A percentile compares a stretch with the other conserved stretches of the same genome.
Evolutionary conservation across 2,888 invertebrate genomes (phyloP).

Genomic region (Ecliptopera silaceata): DNA sequence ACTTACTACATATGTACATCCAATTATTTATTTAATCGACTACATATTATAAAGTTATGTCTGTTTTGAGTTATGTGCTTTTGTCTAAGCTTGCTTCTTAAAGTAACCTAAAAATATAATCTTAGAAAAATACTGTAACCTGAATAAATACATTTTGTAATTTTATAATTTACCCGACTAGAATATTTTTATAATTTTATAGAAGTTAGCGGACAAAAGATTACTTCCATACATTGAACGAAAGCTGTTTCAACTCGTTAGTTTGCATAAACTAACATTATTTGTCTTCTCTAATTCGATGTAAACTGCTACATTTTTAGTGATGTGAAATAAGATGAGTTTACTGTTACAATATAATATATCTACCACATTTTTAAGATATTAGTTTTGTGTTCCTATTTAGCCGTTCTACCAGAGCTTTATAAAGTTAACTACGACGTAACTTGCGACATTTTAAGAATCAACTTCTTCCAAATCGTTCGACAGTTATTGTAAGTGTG

Average conservation of each 20-base stretch:
- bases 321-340: too few relatives aligned
- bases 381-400: constrained; percentile 32
- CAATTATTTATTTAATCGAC: constrained; percentile 35
- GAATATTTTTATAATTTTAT: constrained; percentile 14
- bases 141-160: constrained; percentile 22
- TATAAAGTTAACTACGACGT: neutral
- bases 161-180: constrained; percentile 23
- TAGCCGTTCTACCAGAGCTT: constrained; percentile 10
- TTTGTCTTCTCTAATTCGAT: too few relatives aligned
- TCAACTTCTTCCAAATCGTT: neutral
- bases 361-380: too few relatives aligned
- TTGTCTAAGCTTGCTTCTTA: constrained; percentile 19
- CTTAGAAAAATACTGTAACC: constrained; percentile 3
- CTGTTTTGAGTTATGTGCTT: constrained; percentile 21
- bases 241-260: constrained; percentile 16
- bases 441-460: neutral
- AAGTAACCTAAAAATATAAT: constrained; percentile 9
- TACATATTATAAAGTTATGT: constrained; percentile 23
- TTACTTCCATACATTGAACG: constrained; percentile 15
- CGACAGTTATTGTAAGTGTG: neutral
- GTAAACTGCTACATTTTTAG: too few relatives aligned
- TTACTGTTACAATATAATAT: too few relatives aligned
- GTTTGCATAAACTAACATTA: constrained; percentile 29
- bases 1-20: too few relatives aligned
- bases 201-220: constrained; percentile 19